A percentile compares a stretch with the other conserved stretches of the same genome.
Evolutionary conservation across 1,140 invertebrate species (phyloP).

Genomic region (Bombus difficillimus): DNA sequence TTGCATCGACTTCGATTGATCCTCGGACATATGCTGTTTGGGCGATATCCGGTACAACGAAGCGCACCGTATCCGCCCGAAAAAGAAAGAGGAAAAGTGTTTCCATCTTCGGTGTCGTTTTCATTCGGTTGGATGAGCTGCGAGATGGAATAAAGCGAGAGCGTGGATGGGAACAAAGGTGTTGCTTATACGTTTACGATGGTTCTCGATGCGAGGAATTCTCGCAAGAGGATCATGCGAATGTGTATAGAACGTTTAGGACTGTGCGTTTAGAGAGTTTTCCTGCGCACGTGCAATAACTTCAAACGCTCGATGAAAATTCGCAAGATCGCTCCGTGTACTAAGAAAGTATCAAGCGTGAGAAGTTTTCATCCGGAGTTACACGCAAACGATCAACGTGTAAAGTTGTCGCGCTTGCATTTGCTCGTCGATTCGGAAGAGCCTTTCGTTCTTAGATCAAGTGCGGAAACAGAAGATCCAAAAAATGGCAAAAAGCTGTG

Average conservation of each 20-base stretch:
- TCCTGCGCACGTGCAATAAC: no score
- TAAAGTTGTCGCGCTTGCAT: neutral
- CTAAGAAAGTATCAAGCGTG: no score
- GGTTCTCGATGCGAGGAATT: neutral
- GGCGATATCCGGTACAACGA: neutral
- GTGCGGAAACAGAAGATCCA: neutral
- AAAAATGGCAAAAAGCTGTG: neutral
- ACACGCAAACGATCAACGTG: neutral
- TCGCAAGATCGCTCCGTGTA: no score
- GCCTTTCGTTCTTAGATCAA: neutral
- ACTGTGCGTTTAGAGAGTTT: neutral
- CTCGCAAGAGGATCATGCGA: neutral
- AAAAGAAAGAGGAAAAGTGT: neutral
- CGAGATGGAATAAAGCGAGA: neutral
- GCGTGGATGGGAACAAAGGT: neutral
- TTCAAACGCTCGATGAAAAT: no score
- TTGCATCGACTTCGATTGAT: neutral
- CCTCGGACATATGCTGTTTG: neutral
- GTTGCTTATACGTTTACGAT: neutral
- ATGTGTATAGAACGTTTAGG: neutral
- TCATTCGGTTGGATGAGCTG: neutral
- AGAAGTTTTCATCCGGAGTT: no score
- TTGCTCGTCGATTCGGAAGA: neutral
- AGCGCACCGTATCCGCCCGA: no score
- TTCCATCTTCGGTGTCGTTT: neutral